Base-by-base conservation (phyloP, 2,113 vertebrate genomes). In the Butorides virescens region DNA sequence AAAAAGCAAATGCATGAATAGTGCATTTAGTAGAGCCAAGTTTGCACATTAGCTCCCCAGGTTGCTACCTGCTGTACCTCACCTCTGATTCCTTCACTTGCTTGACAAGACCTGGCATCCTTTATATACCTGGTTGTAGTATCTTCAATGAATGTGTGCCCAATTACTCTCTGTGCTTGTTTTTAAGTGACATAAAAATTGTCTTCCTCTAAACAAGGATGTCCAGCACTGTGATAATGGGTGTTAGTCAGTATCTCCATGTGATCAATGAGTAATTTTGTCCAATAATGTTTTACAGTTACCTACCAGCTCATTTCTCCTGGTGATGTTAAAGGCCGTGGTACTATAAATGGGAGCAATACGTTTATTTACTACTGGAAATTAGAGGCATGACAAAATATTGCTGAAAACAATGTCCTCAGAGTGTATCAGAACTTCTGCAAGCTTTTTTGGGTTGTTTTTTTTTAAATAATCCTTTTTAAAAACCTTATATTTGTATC, bases 11-110 rank as follows among this genome's bases (percentile, higher is more conserved):
- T 21, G 9, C 14, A 36, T 6, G 50, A 17, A n/a, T 1, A 7
- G 36, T 13, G 42, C 25, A 4, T 20, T 30, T 49, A 22, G 23
- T 13, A 26, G n/a, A 47, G 75, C 37, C 4, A 6, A 5, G 29
- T 8, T 30, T 42, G 46, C 21, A 4, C 27, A 13, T 46, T 25
- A 13, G 4, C 11, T 13, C 9, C 10, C 23, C 19, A 0, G 1
- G 10, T 7, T 7, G 19, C 11, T 77, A 1, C 44, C 59, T 68
- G 93, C 74, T 59, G 37, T 15, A 14, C 81, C 62, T 85, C 62
- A 0, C 39, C 67, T 83, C 53, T 0, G 9, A 25, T 18, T 67
- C 59, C 23, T 16, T 62, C 59, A 3, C 44, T 89, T 34, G 36
- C 32, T 30, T 52, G 66, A 13, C 0, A 1, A 26, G n/a, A 72